These are phyloP conservation scores for Drosophila biarmipes DNA, from an alignment of 1,140 invertebrate genomes.

Conservation along the genomic window DNA sequence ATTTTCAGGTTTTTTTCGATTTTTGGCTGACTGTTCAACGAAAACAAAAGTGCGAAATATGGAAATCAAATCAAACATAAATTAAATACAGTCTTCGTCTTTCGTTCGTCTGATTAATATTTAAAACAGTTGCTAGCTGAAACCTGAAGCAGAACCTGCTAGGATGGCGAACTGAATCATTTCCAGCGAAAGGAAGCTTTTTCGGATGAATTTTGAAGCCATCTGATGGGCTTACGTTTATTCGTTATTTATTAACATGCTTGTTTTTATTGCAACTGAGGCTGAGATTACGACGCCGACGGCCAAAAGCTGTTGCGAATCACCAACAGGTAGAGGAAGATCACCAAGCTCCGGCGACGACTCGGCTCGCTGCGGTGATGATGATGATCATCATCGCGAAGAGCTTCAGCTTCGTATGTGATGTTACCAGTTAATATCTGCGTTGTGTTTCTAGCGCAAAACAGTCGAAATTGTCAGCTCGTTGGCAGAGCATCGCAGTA, in stretches of 20 bases:
- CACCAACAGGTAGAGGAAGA: slow-evolving; percentile 56
- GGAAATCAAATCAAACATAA: slow-evolving; percentile 65
- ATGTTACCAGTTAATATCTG: slow-evolving; percentile 72
- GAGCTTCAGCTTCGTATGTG: slow-evolving; percentile 5
- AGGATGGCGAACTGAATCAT: slow-evolving; percentile 51
- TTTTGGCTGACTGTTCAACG: slow-evolving; percentile 40
- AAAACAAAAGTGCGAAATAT: slow-evolving; percentile 78
- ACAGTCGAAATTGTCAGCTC: slow-evolving; percentile 81
- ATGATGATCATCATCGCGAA: slow-evolving; percentile 15
- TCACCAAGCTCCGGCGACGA: slow-evolving; percentile 44
- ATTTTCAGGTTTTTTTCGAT: slow-evolving; percentile 51
- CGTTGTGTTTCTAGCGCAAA: slow-evolving; percentile 72
- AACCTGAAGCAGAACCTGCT: slow-evolving; percentile 27
- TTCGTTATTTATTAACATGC: slow-evolving; percentile 75
- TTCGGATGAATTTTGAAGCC: slow-evolving; percentile 43
- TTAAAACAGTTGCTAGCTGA: slow-evolving; percentile 38
- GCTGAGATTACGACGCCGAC: slow-evolving; percentile 9
- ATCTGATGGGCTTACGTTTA: slow-evolving; percentile 46
- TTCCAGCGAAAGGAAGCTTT: slow-evolving; percentile 22
- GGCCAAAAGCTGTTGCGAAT: slow-evolving; percentile 60
- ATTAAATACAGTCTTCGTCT: slow-evolving; percentile 50
- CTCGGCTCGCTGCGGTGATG: slow-evolving; percentile 28
- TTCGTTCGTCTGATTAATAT: slow-evolving; percentile 44
- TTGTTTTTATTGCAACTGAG: slow-evolving; percentile 67
- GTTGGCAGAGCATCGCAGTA: slow-evolving; percentile 68